Evolutionary conservation across 2,888 invertebrate genomes (phyloP).

Genomic region (Spodoptera littoralis): DNA sequence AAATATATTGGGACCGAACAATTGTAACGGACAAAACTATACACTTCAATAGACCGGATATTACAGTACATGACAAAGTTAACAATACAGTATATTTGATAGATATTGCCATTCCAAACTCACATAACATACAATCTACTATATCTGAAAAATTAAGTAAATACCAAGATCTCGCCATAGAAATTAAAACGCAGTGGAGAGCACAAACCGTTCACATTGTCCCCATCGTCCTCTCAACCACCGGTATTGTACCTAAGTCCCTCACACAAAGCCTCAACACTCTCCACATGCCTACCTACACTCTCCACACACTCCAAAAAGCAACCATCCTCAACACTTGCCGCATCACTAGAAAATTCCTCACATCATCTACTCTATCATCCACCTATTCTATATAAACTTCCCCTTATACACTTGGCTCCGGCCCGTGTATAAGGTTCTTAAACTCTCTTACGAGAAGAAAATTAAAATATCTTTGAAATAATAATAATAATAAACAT

Average conservation of each 20-base stretch:
- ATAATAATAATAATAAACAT: too few species aligned
- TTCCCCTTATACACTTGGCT: too few species aligned
- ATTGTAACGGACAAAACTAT: slow-evolving; percentile 13
- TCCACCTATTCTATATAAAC: not conserved
- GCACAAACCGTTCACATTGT: not conserved
- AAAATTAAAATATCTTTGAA: too few species aligned
- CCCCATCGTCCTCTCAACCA: not conserved
- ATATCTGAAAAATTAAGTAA: not conserved
- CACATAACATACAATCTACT: not conserved
- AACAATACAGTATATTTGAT: slow-evolving; percentile 7
- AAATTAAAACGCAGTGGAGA: slow-evolving; percentile 1
- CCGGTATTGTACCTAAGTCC: not conserved
- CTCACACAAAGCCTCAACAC: not conserved
- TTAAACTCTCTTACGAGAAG: too few species aligned
- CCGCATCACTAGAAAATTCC: not conserved
- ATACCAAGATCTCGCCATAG: not conserved
- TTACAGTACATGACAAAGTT: slow-evolving; percentile 7
- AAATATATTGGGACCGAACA: not conserved
- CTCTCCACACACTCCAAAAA: not conserved
- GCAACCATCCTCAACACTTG: not conserved
- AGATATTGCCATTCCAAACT: not conserved
- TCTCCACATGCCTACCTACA: not conserved
- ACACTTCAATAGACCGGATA: slow-evolving; percentile 17
- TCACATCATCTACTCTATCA: not conserved
- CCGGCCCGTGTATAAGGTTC: too few species aligned